Base-by-base conservation (phyloP, 2,797 vertebrate genomes). In the Muraenolepis orangiensis region DNA sequence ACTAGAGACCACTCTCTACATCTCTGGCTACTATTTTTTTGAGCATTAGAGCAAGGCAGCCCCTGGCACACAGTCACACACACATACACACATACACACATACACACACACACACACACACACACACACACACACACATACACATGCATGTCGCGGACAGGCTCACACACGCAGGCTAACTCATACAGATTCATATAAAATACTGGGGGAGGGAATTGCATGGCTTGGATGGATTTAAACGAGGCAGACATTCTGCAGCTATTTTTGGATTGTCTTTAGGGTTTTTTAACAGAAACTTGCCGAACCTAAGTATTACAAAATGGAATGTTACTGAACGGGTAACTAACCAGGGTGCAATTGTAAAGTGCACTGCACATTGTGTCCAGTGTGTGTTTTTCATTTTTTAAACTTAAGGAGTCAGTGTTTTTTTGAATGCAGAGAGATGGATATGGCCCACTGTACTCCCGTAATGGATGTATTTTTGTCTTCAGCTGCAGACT, bases 401-500 rank as follows among this genome's bases (percentile, higher is more conserved):
- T 67, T 67, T 6, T 29, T 13, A 66, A 66, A 67, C 11, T 10
- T 11, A 57, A n/a, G 23, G 57, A 64, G 23, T 26, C 57, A 64
- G 57, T 64, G 57, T 64, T 64, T 26, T 57, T 64, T 64, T n/a
- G 7, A 23, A 69, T 71, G 76, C 3, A 23, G 26, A 29, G 20
- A 12, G 28, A 16, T 64, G 29, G 70, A 5, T 31, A 64, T 26
- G 10, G 23, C 23, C 2, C n/a, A 4, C 14, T 81, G 69, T 75
- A 34, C 40, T 61, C 72, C 29, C 16, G 72, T 91, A 79, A 90
- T 71, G 40, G 51, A 76, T 26, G 83, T 84, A 12, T 57, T 84
- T 85, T 73, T 87, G 11, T 87, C 72, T 78, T 1, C 88, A 93
- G 92, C 89, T 93, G 92, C 87, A 86, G 90, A 81, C 85, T 95